Base-by-base conservation (phyloP, 2,113 vertebrate species). In the Pavo muticus region DNA sequence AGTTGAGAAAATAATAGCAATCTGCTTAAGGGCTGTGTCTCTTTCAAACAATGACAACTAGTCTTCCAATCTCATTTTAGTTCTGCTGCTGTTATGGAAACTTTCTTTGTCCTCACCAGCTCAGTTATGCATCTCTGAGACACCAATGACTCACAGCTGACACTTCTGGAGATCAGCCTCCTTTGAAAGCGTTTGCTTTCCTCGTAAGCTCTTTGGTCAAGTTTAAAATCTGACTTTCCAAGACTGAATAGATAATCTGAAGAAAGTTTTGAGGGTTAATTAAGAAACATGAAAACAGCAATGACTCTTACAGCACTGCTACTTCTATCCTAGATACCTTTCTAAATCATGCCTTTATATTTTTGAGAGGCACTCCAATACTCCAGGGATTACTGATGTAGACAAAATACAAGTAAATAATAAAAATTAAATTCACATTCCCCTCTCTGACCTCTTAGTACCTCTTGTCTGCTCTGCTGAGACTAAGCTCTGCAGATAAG, bases 21-120 rank as follows among this genome's bases (percentile, higher is more conserved):
- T 92, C 67, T 77, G 63, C 93, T 87, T 79, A 75, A 32, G 84
- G 81, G 40, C 61, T 83, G 71, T 90, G 77, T 48, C 81, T 89
- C 45, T 67, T 80, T 95, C 84, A 92, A 92, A 94, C 84, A 91
- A 91, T 79, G 77, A 89, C 94, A 88, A 93, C 91, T 76, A 84
- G 73, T 88, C 73, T 61, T 87, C 52, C 76, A 84, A 68, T 83
- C 78, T 90, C 91, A 54, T 95, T 92, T 89, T 56, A 68, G 93
- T 67, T 45, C 74, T 80, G 67, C 73, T 73, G 54, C 75, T 87
- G 67, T 90, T 94, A 92, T 29, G 75, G 94, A 94, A 92, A 94
- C 87, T 94, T 94, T 94, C 87, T 80, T 94, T 79, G 75, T 73
- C 84, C 93, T 87, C 86, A 30, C 75, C 94, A 87, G 85, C 76